phyloP scores from a whole-genome alignment of 2,888 invertebrate species.

The Pegoplata infirma region DNA sequence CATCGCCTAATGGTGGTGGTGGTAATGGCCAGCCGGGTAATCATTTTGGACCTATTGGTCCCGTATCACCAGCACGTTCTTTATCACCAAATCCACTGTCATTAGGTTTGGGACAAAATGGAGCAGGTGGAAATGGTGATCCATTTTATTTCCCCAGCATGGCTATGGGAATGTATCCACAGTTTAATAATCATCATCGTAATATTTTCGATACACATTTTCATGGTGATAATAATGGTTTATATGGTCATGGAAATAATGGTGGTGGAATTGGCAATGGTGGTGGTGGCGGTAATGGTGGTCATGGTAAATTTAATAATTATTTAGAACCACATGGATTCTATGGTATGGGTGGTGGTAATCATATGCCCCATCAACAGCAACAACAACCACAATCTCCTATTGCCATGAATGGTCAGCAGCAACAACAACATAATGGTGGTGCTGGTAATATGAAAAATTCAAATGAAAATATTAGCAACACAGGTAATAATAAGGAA shows the following conservation, averaged over 20 bases:
- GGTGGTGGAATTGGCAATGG: slow-evolving; percentile 68
- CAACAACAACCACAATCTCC: slow-evolving; percentile 61
- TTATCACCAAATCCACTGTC: slow-evolving; percentile 81
- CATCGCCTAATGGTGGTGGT: slow-evolving; percentile 63
- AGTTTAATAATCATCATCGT: slow-evolving; percentile 75
- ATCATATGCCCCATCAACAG: slow-evolving; percentile 64
- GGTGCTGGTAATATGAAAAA: slow-evolving; percentile 59
- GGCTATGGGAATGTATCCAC: slow-evolving; percentile 76
- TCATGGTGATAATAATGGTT: slow-evolving; percentile 67
- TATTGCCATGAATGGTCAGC: slow-evolving; percentile 50
- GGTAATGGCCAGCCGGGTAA: slow-evolving; percentile 70
- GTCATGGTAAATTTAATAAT: slow-evolving; percentile 71
- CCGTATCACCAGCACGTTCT: slow-evolving; percentile 81
- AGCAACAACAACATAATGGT: slow-evolving; percentile 33
- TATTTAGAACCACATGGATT: slow-evolving; percentile 76
- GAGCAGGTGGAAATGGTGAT: slow-evolving; percentile 71
- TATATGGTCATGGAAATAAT: slow-evolving; percentile 59
- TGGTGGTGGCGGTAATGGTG: no score
- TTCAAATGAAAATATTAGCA: slow-evolving; percentile 60
- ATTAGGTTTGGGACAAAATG: slow-evolving; percentile 78
- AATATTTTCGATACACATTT: slow-evolving; percentile 74
- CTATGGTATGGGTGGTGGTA: slow-evolving; percentile 67
- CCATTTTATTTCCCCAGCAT: slow-evolving; percentile 81
- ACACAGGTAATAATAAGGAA: slow-evolving; percentile 59
- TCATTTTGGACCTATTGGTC: slow-evolving; percentile 81